Conservation (phyloP, 2,797 vertebrate species). For the Geotrypetes seraphini region DNA sequence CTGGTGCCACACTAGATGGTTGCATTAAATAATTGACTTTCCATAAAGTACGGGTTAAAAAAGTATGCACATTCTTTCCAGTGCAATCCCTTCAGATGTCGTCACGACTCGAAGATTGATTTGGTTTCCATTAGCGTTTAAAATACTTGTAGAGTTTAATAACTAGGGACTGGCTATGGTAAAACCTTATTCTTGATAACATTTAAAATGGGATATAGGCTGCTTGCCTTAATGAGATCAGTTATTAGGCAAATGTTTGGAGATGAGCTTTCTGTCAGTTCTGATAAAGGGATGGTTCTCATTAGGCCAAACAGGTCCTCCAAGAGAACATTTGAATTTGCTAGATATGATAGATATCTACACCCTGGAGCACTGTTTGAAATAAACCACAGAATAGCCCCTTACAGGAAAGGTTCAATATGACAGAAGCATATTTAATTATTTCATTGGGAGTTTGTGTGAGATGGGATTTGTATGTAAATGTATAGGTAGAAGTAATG, state of each 20-base stretch:
- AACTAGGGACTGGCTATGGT: neutral
- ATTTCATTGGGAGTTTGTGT: no score
- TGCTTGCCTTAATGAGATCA: no score
- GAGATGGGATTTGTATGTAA: no score
- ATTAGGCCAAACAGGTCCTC: constrained; percentile 8
- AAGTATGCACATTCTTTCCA: neutral
- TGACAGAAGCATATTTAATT: no score
- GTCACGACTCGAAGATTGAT: neutral
- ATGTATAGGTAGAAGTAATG: neutral
- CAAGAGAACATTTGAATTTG: neutral
- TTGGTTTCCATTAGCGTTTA: constrained; percentile 5
- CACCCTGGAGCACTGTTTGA: neutral
- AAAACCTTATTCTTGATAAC: neutral
- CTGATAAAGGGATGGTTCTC: neutral
- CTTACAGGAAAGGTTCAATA: no score
- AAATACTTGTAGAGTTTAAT: neutral
- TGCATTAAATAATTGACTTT: no score
- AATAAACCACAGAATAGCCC: neutral
- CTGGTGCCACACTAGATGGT: no score
- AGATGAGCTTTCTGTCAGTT: constrained; percentile 12
- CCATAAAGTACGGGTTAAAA: neutral
- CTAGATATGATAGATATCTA: neutral
- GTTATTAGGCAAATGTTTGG: neutral
- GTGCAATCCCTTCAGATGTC: constrained; percentile 2
- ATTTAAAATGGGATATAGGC: no score